phyloP scores from a whole-genome alignment of 2,113 vertebrate genomes.

The Campylomormyrus numenius region DNA sequence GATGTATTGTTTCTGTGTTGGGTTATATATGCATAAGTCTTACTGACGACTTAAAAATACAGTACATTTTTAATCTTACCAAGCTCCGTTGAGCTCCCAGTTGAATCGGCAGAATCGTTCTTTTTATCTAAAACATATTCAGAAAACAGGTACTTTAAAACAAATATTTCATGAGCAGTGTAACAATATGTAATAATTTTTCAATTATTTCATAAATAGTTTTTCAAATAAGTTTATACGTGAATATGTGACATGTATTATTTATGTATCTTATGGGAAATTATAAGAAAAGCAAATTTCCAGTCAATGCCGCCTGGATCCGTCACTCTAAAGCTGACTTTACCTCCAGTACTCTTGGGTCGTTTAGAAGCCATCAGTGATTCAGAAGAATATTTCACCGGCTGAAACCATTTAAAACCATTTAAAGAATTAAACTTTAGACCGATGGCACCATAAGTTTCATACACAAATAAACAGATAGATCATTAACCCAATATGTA shows the following conservation, averaged over 20 bases:
- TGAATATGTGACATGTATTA: background rate
- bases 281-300: background rate
- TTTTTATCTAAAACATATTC: conserved; percentile 34
- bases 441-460: background rate
- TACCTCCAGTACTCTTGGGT: conserved; percentile 26
- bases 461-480: background rate
- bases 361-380: conserved; percentile 52
- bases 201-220: background rate
- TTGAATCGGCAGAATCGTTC: background rate
- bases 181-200: background rate
- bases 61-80: conserved; percentile 35
- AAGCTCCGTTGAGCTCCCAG: conserved; percentile 16
- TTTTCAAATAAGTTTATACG: background rate
- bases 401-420: background rate
- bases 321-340: conserved; percentile 34
- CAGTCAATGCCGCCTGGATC: background rate
- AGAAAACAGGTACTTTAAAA: conserved; percentile 1
- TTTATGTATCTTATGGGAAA: background rate
- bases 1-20: background rate
- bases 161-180: background rate
- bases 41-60: background rate
- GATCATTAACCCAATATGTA: background rate
- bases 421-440: background rate
- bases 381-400: background rate
- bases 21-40: background rate